Conservation (phyloP, 2,113 vertebrate genomes). For the Murina feae region DNA sequence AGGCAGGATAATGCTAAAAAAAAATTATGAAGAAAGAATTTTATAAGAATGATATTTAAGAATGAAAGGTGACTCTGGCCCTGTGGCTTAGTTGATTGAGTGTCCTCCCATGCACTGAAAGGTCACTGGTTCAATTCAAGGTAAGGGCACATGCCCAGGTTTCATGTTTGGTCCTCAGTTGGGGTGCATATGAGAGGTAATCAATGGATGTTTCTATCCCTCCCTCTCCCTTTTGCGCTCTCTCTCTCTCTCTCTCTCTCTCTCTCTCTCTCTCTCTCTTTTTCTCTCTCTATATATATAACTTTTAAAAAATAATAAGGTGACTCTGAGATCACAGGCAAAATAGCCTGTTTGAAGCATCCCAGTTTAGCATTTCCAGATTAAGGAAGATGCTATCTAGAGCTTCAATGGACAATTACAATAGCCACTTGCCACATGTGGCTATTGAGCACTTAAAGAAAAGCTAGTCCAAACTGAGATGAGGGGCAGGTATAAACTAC, state of each 20-base stretch:
- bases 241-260: too few relatives aligned
- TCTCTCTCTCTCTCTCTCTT: too few relatives aligned
- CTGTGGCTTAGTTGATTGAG: too few relatives aligned
- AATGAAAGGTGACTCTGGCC: neutral
- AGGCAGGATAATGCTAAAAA: neutral
- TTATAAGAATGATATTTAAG: neutral
- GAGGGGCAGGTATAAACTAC: neutral
- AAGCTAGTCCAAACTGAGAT: neutral
- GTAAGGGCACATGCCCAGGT: too few relatives aligned
- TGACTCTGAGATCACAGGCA: neutral
- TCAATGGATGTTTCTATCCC: too few relatives aligned
- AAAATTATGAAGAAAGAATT: neutral
- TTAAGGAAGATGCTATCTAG: neutral
- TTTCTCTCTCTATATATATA: too few relatives aligned
- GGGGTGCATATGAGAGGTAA: too few relatives aligned
- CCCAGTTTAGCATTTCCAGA: neutral
- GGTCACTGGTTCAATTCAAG: too few relatives aligned
- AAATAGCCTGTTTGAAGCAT: neutral
- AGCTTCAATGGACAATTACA: neutral
- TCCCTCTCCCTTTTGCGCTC: too few relatives aligned
- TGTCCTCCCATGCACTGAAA: too few relatives aligned
- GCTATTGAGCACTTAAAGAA: neutral
- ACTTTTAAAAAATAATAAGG: neutral
- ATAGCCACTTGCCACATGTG: neutral
- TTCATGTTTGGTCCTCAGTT: neutral